Evolutionary conservation across 2,113 vertebrate species (phyloP).

Genomic region (Cathartes aura): DNA sequence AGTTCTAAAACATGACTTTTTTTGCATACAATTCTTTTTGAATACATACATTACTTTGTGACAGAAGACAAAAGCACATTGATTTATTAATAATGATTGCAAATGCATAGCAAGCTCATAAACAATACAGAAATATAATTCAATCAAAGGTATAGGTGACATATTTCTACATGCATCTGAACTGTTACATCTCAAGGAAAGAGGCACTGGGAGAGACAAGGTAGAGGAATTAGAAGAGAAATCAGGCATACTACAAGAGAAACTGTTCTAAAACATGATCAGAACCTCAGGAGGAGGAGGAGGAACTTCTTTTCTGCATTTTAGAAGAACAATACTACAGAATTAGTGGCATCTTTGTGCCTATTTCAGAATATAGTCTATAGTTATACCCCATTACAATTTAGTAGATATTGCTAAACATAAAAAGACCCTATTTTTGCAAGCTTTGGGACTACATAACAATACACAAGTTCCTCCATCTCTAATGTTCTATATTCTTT

Average conservation of each 20-base stretch:
- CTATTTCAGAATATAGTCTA: neutral
- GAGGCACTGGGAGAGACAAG: slow-evolving; percentile 9
- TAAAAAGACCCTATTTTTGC: neutral
- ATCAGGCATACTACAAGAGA: neutral
- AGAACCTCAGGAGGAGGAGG: neutral
- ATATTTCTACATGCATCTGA: slow-evolving; percentile 39
- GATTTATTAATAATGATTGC: slow-evolving; percentile 71
- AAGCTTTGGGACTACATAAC: neutral
- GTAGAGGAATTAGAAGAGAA: neutral
- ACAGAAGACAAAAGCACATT: slow-evolving; percentile 69
- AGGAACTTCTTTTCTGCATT: neutral
- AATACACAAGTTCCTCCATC: neutral
- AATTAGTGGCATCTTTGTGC: neutral
- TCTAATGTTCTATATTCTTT: neutral
- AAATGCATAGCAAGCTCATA: slow-evolving; percentile 69
- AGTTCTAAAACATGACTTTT: slow-evolving; percentile 51
- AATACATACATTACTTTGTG: slow-evolving; percentile 42
- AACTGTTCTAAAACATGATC: slow-evolving; percentile 5
- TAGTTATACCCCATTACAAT: neutral
- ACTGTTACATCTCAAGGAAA: slow-evolving; percentile 40
- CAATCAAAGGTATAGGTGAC: slow-evolving; percentile 53
- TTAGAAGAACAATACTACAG: neutral
- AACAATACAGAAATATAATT: slow-evolving; percentile 64
- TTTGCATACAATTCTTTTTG: slow-evolving; percentile 69
- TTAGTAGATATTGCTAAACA: neutral